Base-by-base conservation (phyloP, 2,888 invertebrate genomes). In the Camptogramma bilineatum region DNA sequence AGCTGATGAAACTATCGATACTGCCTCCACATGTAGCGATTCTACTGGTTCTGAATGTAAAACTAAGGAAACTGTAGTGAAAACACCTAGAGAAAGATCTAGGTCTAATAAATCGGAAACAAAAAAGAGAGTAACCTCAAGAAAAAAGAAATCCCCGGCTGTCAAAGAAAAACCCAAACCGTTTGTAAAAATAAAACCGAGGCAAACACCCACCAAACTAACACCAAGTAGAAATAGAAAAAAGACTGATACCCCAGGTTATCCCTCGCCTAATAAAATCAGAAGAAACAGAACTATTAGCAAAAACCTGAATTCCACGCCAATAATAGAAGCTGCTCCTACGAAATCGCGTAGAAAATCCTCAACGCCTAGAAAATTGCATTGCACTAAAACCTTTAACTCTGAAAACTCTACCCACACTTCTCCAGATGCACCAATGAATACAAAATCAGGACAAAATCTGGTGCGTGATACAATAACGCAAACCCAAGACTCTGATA, bases 281-380 rank as follows among this genome's bases (percentile, higher is more conserved):
- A 46, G 51, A 10, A 77, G 73, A 63, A 84, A 77, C 62, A 78
- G 73, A 66, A 66, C 62, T 24, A 88, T 87, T 75, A 86, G 87
- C 13, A 84, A 79, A 68, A 64, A 62, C 55, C 58, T 60, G 16
- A 73, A 72, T 50, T 19, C 67, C 18, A 59, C 73, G 8, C 73
- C 82, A 7, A 42, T 72, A 0, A 52, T 74, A 47, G 64, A 68
- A 48, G 73, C 80, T 28, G 82, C 74, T 34, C 86, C 86, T 10
- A 85, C 88, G 0, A 93, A 93, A 75, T 93, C 93, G 0, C 86
- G 93, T 42, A 82, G 93, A 73, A 93, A 93, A 77, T 93, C 93
- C 16, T 92, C 93, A 1, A 93, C 93, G 2, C 93, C 93, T 1
- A 83, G 93, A 70, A 93, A 93, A 81, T 77, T 93, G 5, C 81